Evolutionary conservation across 2,113 vertebrate species (phyloP).

Genomic region (Nanger granti): DNA sequence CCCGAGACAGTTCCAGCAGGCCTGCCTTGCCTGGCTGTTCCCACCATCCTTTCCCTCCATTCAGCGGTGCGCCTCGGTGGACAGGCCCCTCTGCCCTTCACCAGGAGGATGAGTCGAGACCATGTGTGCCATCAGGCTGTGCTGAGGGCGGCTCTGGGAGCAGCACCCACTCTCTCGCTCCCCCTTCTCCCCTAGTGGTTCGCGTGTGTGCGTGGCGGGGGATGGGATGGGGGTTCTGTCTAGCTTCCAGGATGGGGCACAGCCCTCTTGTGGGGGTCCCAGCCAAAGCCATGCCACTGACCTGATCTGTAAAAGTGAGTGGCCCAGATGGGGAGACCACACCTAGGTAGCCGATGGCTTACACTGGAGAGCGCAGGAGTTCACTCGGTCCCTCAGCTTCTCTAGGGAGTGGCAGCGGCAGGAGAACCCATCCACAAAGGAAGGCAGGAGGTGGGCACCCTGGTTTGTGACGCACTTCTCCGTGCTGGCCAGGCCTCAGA

Average conservation of each 20-base stretch:
- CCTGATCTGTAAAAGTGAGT: not conserved
- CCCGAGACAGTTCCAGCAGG: not conserved
- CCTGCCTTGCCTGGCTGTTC: not conserved
- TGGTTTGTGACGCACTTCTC: too few relatives aligned
- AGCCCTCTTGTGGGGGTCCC: not conserved
- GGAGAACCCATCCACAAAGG: not conserved
- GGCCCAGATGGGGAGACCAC: not conserved
- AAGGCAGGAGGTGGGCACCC: rapidly evolving
- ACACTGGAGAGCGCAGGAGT: not conserved
- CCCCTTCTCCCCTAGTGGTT: not conserved
- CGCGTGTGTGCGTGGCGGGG: not conserved
- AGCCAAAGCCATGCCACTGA: not conserved
- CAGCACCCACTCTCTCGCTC: not conserved
- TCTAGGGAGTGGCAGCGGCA: not conserved
- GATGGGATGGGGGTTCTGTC: not conserved
- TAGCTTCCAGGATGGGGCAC: not conserved
- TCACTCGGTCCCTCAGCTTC: not conserved
- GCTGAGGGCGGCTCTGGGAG: not conserved
- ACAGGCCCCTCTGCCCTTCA: not conserved
- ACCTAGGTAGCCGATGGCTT: not conserved
- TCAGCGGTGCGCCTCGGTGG: rapidly evolving
- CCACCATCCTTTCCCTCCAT: not conserved
- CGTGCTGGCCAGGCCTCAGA: not conserved
- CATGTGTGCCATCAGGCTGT: not conserved
- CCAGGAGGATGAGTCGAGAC: not conserved